These are phyloP conservation scores for Hippocampus barbouri DNA, from an alignment of 2,113 vertebrate species.

Conservation along the genomic window DNA sequence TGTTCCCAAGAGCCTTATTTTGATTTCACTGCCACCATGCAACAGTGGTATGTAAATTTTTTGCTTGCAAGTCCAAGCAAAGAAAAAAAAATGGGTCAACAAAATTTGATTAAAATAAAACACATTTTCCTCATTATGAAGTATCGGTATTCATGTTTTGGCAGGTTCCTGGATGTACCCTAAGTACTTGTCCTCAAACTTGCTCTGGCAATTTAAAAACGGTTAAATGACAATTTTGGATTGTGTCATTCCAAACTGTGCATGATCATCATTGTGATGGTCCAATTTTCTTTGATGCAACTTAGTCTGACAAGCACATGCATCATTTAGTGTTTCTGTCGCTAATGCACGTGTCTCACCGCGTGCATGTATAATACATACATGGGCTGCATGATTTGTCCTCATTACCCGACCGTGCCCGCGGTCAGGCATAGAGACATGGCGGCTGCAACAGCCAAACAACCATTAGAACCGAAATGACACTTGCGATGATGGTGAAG, in stretches of 20 bases:
- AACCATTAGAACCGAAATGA: background rate
- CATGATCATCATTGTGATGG: background rate
- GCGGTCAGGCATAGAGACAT: background rate
- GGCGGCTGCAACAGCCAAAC: background rate
- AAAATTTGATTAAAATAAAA: no score
- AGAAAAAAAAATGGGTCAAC: no score
- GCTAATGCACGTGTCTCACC: background rate
- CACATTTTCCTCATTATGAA: no score
- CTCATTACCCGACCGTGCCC: background rate
- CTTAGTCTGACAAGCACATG: background rate
- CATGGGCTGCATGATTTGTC: background rate
- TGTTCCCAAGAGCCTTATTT: no score
- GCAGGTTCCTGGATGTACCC: no score
- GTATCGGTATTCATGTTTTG: no score
- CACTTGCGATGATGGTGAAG: conserved; percentile 27
- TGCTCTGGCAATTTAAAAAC: no score
- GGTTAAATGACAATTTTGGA: no score
- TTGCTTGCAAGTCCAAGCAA: no score
- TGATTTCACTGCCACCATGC: no score
- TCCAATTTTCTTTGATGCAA: background rate
- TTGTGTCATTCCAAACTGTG: background rate
- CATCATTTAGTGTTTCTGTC: background rate
- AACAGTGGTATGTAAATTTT: no score
- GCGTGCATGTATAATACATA: background rate
- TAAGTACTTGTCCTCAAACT: no score